phyloP scores from a whole-genome alignment of 2,888 invertebrate species.

The Slavum lentiscoides region DNA sequence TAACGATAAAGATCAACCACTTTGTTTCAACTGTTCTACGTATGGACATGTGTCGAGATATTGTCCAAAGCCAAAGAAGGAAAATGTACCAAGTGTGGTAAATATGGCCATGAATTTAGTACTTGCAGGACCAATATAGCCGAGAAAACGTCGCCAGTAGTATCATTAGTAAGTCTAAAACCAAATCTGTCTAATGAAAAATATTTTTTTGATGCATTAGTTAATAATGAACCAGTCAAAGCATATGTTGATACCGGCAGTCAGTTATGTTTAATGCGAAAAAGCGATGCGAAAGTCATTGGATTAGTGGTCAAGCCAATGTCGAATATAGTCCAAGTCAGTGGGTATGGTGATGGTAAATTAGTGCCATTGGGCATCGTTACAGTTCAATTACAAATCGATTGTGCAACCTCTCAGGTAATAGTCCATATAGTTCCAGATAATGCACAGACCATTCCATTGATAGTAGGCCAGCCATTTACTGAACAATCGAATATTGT shows the following conservation, averaged over 20 bases:
- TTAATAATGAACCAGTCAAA: no score
- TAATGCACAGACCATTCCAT: not conserved
- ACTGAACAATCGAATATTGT: not conserved
- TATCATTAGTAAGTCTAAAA: not conserved
- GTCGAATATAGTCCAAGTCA: no score
- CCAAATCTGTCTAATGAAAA: not conserved
- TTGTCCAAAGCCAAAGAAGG: constrained; percentile 9
- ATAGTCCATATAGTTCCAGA: not conserved
- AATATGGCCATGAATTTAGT: not conserved
- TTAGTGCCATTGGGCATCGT: not conserved
- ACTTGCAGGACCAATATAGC: not conserved
- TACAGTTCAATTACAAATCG: not conserved
- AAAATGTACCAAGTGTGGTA: constrained; percentile 4
- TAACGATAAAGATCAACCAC: constrained; percentile 1
- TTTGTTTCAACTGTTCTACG: not conserved
- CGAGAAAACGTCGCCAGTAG: not conserved
- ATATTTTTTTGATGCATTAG: no score
- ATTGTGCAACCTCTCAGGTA: not conserved
- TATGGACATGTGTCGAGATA: constrained; percentile 1
- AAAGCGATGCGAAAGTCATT: no score
- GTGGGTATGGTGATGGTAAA: not conserved
- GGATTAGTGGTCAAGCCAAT: no score
- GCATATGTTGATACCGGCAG: no score
- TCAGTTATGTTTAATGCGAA: no score
- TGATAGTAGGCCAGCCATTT: not conserved